Conservation (phyloP, 2,113 vertebrate genomes). For the Saccopteryx bilineata region DNA sequence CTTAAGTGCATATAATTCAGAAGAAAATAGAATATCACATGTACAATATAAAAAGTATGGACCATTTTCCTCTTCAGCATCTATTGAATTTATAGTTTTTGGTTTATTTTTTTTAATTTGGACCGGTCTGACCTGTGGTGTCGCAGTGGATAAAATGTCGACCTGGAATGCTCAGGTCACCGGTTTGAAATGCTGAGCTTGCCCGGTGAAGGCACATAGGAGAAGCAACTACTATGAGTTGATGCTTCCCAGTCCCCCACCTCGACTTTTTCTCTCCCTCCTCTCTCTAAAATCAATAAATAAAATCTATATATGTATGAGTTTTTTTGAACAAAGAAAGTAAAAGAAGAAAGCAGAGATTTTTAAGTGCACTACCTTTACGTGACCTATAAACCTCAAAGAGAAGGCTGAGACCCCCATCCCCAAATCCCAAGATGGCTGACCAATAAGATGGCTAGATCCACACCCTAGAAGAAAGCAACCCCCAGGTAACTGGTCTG, state of each 20-base stretch:
- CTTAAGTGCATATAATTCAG: background rate
- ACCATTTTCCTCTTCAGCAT: background rate
- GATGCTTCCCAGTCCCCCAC: no score
- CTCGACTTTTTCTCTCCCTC: no score
- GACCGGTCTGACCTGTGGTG: no score
- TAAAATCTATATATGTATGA: no score
- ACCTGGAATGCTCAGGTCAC: no score
- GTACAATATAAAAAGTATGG: background rate
- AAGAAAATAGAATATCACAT: background rate
- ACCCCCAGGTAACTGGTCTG: background rate
- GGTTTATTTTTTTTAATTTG: constrained; percentile 34
- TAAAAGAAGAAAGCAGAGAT: background rate
- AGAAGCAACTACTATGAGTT: no score
- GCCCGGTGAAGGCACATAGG: no score
- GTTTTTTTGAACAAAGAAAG: background rate
- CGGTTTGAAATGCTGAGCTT: no score
- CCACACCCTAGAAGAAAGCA: background rate
- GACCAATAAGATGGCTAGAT: background rate
- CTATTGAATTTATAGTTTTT: background rate
- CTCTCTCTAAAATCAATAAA: no score
- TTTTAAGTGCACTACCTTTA: background rate
- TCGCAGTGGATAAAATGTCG: no score
- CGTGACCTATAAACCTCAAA: background rate
- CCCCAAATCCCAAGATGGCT: background rate
- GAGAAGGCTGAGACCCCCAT: background rate